Evolutionary conservation across 2,888 invertebrate species (phyloP).

Genomic region (Polydrusus pterygomalis): DNA sequence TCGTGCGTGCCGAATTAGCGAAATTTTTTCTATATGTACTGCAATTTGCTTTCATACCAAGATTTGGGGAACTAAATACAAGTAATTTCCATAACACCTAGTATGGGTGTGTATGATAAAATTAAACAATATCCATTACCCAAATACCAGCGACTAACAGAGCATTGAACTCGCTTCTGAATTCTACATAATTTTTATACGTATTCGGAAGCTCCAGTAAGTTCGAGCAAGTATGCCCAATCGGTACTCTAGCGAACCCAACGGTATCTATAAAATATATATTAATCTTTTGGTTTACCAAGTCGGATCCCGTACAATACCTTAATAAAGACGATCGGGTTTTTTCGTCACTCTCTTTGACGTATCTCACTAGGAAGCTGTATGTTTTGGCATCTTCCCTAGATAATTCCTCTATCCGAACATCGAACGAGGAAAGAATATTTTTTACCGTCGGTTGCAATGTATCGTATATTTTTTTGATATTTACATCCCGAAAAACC

Average conservation of each 20-base stretch:
- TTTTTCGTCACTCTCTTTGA: constrained; percentile 43
- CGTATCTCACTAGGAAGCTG: not conserved
- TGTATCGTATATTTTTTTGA: not conserved
- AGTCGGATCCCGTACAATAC: constrained; percentile 47
- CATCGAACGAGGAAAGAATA: constrained; percentile 18
- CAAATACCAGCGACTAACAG: constrained; percentile 26
- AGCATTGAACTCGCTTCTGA: constrained; percentile 41
- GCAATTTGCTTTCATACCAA: no score
- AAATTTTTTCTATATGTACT: no score
- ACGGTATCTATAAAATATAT: constrained; percentile 25
- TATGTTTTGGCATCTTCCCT: not conserved
- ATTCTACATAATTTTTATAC: constrained; percentile 43
- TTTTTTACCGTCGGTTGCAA: constrained; percentile 10
- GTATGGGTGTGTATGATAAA: no score
- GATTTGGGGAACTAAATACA: no score
- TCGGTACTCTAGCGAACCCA: constrained; percentile 36
- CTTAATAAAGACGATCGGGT: constrained; percentile 29
- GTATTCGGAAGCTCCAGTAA: constrained; percentile 34
- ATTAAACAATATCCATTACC: constrained; percentile 30
- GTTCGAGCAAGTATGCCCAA: constrained; percentile 46
- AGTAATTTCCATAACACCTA: no score
- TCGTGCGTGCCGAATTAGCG: no score
- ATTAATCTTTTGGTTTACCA: constrained; percentile 25
- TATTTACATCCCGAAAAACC: not conserved
- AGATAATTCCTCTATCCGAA: not conserved